Percentiles rank a stretch among this genome's conserved stretches.
Evolutionary conservation across 2,797 vertebrate genomes (phyloP).

Genomic region (Alosa sapidissima): DNA sequence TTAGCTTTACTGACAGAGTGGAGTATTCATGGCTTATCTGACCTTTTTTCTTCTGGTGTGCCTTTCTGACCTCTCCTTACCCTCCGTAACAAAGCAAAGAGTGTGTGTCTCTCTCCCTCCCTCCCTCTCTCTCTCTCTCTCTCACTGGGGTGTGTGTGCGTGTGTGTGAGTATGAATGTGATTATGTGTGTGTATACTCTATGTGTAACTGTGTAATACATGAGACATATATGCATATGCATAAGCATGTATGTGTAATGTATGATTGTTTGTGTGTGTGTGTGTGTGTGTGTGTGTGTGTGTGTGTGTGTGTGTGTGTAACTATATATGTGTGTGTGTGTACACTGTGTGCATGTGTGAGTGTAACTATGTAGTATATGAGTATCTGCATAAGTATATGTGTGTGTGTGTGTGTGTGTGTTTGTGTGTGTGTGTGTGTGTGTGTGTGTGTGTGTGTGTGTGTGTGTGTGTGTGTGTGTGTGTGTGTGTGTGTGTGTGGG

Average conservation of each 20-base stretch:
- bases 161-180: neutral
- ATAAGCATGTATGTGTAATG: neutral
- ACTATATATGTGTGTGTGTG: neutral
- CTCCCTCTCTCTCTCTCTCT: no score
- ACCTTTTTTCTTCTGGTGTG: slow-evolving; percentile 5
- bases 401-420: neutral
- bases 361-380: neutral
- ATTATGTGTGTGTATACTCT: neutral
- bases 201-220: neutral
- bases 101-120: neutral
- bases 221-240: neutral
- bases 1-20: neutral
- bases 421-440: neutral
- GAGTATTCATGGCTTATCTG: slow-evolving; percentile 9
- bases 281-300: neutral
- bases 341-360: neutral
- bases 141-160: neutral
- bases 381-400: neutral
- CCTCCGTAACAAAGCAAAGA: neutral
- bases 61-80: slow-evolving; percentile 15
- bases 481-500: neutral
- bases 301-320: neutral
- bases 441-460: neutral
- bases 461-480: neutral
- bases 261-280: neutral